A percentile compares a stretch with the other conserved stretches of the same genome.
Conservation (phyloP, 2,888 invertebrate genomes). For the Hermaeophaga mercurialis region DNA sequence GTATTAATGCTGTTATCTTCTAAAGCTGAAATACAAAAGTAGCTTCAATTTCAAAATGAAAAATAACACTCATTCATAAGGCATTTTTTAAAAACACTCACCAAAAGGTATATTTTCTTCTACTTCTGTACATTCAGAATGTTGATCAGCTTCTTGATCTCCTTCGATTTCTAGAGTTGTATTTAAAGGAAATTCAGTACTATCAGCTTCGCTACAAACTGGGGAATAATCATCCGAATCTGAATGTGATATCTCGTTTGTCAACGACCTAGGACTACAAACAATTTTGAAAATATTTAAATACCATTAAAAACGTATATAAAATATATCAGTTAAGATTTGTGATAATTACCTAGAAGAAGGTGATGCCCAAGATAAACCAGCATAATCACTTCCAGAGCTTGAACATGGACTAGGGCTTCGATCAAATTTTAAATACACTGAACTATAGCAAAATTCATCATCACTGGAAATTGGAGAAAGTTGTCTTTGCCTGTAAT, state of each 20-base stretch:
- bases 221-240: constrained; percentile 71
- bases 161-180: background rate
- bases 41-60: too few relatives aligned
- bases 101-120: constrained; percentile 19
- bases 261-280: constrained; percentile 22
- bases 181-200: constrained; percentile 18
- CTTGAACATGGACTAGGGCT: constrained; percentile 44
- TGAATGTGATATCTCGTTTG: constrained; percentile 47
- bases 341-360: constrained; percentile 36
- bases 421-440: constrained; percentile 26
- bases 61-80: background rate
- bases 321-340: background rate
- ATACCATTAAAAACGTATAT: background rate
- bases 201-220: constrained; percentile 66
- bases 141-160: background rate
- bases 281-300: background rate
- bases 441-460: constrained; percentile 30
- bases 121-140: constrained; percentile 15
- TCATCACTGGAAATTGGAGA: constrained; percentile 41
- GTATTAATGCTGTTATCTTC: constrained; percentile 21
- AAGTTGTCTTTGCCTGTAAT: constrained; percentile 13
- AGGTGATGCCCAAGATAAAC: constrained; percentile 40
- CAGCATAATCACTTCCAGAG: constrained; percentile 41
- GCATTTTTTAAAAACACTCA: too few relatives aligned
- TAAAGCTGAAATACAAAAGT: constrained; percentile 22